phyloP scores from a whole-genome alignment of 2,113 vertebrate species.

The Probosciger aterrimus region DNA sequence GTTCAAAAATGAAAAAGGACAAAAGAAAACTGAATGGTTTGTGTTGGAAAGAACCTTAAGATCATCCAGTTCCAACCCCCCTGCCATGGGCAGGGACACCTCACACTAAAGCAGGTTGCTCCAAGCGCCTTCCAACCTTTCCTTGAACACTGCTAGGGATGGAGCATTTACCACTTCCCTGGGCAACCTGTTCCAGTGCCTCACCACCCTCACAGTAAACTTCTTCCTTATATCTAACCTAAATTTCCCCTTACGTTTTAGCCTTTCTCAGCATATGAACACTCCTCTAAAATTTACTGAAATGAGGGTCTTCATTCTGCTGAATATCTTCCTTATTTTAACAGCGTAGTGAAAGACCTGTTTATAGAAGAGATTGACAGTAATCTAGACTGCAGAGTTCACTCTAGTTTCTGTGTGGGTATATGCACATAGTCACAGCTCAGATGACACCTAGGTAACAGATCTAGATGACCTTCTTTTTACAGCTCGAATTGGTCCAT shows the following conservation, averaged over 20 bases:
- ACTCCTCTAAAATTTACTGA: neutral
- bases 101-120: too few species aligned
- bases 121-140: too few species aligned
- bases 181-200: neutral
- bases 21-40: neutral
- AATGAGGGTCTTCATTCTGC: neutral
- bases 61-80: neutral
- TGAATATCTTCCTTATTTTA: neutral
- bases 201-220: neutral
- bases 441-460: neutral
- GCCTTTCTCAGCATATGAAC: neutral
- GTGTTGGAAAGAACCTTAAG: neutral
- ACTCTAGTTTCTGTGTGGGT: neutral
- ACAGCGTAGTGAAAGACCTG: neutral
- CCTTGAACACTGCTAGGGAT: neutral
- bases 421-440: neutral
- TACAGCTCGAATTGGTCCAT: neutral
- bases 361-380: neutral
- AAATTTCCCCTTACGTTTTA: neutral
- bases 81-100: neutral
- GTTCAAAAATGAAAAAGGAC: neutral
- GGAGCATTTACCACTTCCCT: neutral
- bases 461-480: neutral
- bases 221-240: neutral
- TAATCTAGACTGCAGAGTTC: neutral